Percentiles rank a stretch among this genome's conserved stretches.
These are phyloP conservation scores for Lochmaea capreae DNA, from an alignment of 2,888 invertebrate genomes.

Conservation along the genomic window DNA sequence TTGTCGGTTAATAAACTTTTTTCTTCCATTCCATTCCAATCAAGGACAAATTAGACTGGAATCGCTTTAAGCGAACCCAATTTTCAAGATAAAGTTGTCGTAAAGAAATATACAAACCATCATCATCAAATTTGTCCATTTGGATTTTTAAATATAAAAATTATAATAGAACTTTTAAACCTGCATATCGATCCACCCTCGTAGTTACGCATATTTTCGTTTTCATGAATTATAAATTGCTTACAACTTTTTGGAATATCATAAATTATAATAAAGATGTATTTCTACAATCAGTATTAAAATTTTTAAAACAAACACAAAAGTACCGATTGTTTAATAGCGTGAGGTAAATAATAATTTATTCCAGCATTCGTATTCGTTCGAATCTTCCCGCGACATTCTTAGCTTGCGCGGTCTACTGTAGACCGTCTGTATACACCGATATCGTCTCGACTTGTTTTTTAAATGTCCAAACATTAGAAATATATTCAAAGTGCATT, in stretches of 20 bases:
- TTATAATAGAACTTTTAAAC: neutral
- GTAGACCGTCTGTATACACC: neutral
- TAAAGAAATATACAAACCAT: neutral
- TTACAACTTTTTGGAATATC: too few relatives aligned
- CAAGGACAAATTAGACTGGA: slow-evolving; percentile 32
- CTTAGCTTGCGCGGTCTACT: neutral
- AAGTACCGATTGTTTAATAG: too few relatives aligned
- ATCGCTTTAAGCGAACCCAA: neutral
- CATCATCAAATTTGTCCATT: too few relatives aligned
- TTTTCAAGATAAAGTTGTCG: neutral
- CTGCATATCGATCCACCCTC: neutral
- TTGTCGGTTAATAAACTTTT: slow-evolving; percentile 48
- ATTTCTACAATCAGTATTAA: too few relatives aligned
- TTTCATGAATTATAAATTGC: neutral
- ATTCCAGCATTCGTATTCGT: neutral
- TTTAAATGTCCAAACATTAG: neutral
- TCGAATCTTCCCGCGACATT: neutral
- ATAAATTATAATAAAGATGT: too few relatives aligned
- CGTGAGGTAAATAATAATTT: neutral
- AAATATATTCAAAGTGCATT: neutral
- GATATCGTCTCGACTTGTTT: neutral
- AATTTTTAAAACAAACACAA: too few relatives aligned
- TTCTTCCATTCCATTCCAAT: slow-evolving; percentile 43
- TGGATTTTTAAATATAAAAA: neutral
- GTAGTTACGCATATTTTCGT: neutral